Base-by-base conservation (phyloP, 2,797 vertebrate species). In the Staurois parvus region DNA sequence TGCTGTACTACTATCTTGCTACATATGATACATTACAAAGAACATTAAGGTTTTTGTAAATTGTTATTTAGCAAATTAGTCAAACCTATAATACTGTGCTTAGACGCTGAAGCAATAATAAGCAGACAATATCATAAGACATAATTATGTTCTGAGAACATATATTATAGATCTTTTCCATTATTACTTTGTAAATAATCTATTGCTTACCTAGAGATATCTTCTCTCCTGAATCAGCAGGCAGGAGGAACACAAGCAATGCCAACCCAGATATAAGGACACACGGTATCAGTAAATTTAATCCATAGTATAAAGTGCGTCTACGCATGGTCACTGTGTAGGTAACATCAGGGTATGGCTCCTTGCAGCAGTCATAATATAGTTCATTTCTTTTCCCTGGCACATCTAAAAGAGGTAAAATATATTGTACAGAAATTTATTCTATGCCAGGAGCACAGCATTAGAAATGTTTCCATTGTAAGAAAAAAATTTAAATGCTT, bases 151-250 rank as follows among this genome's bases (percentile, higher is more conserved):
- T 12, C 24, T 52, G n/a, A 74, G 45, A 9, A 62, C 37, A 42
- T 56, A 81, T 42, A 21, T 73, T 29, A 83, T 56, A n/a, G 0
- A 67, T 70, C 34, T 62, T 28, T 17, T 32, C 4, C 56, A 70
- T 37, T 59, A 56, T 34, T 40, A 77, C 30, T 48, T 76, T 10
- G 40, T 59, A 84, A 32, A 82, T 5, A n/a, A 73, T 30, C 32
- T 72, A 29, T 77, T 73, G 30, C 88, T 21, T 93, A 98, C 97
- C 97, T 86, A 98, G 92, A 56, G 96, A 98, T 91, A 98, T 98
- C 91, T 98, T 98, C 88, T 98, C 97, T 85, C 97, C 97, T 0
- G 97, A 97, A 92, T 98, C 97, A 42, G 97, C 97, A n/a, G 97
- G 96, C 80, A 98, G 92, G 87, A 98, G 93, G 89, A 98, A 98